Conservation (phyloP, 1,140 invertebrate species). For the Procambarus clarkii region DNA sequence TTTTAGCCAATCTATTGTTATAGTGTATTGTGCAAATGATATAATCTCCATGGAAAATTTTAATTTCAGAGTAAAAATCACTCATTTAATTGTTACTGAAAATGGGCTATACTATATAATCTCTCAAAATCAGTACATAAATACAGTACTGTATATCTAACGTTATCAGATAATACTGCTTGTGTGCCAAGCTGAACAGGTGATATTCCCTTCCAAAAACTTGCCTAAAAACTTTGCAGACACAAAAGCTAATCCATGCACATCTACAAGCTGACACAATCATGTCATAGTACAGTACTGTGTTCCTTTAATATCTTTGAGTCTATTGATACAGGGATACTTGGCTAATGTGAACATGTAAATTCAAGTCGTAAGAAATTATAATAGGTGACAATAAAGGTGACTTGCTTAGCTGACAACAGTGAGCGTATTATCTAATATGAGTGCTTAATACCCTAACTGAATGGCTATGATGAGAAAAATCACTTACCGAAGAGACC, state of each 20-base stretch:
- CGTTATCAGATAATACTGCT: too few relatives aligned
- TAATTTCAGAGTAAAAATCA: too few relatives aligned
- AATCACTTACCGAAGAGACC: conserved; percentile 63
- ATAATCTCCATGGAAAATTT: too few relatives aligned
- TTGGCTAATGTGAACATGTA: background rate
- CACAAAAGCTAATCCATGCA: background rate
- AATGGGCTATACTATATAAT: too few relatives aligned
- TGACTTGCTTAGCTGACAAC: conserved; percentile 2
- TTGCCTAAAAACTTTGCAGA: background rate
- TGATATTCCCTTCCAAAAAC: too few relatives aligned
- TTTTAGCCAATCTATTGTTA: too few relatives aligned
- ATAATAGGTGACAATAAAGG: background rate
- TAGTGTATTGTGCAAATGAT: too few relatives aligned
- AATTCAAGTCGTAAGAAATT: too few relatives aligned
- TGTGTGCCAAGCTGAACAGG: too few relatives aligned
- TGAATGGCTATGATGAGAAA: conserved; percentile 23
- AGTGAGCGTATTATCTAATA: background rate
- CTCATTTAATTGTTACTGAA: too few relatives aligned
- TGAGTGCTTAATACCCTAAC: conserved; percentile 10
- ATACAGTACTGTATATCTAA: too few relatives aligned
- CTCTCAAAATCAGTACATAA: too few relatives aligned
- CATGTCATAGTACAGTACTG: background rate
- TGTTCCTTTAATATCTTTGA: background rate
- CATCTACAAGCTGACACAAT: background rate
- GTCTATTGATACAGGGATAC: background rate